These are phyloP conservation scores for Apodemus speciosus DNA, from an alignment of 2,113 vertebrate genomes.

Conservation along the genomic window DNA sequence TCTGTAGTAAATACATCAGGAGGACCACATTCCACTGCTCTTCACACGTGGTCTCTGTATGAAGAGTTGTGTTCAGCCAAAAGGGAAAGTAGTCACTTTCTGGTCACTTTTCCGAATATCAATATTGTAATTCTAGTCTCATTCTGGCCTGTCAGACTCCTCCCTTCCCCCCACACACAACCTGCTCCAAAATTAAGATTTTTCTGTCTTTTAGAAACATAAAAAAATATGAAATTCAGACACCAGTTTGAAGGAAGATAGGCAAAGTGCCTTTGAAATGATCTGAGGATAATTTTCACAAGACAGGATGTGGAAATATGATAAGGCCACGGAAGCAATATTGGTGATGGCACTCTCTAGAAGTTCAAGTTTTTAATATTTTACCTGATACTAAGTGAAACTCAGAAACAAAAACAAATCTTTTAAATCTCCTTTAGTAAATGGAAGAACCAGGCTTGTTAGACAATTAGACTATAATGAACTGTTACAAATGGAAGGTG, in stretches of 20 bases:
- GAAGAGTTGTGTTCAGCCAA: neutral
- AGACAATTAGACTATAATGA: constrained; percentile 3
- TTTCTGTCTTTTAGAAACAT: neutral
- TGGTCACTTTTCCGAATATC: neutral
- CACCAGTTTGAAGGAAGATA: neutral
- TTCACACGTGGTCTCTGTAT: neutral
- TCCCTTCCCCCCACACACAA: neutral
- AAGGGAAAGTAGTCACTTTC: neutral
- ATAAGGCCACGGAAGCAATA: neutral
- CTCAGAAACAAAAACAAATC: neutral
- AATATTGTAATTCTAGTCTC: neutral
- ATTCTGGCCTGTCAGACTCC: neutral
- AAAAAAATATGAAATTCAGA: neutral
- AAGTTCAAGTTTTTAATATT: neutral
- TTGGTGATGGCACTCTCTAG: neutral
- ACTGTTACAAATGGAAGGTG: neutral
- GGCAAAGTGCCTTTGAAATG: constrained; percentile 52
- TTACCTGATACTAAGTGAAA: neutral
- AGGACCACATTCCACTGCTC: neutral
- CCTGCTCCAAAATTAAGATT: neutral
- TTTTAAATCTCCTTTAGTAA: neutral
- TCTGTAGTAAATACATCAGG: neutral
- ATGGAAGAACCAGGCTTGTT: neutral
- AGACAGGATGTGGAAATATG: constrained; percentile 42
- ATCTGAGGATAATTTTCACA: constrained; percentile 44